Conservation (phyloP, 2,888 invertebrate species). For the Parapristionchus giblindavisi region DNA sequence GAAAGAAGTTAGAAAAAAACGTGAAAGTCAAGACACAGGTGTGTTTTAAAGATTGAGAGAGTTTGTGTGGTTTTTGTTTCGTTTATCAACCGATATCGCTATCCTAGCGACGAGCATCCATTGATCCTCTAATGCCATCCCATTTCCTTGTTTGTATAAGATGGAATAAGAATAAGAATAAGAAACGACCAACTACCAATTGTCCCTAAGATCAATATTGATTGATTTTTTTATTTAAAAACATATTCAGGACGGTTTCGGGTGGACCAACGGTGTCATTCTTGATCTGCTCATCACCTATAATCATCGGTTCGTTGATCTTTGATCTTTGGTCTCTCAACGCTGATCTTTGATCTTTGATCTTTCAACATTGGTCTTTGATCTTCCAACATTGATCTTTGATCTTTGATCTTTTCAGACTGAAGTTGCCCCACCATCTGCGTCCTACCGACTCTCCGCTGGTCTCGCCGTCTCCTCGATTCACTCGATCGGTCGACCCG, state of each 20-base stretch:
- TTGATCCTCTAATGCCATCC: no score
- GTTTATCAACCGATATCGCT: no score
- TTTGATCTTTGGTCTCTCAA: conserved; percentile 22
- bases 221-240: neutral
- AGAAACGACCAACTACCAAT: no score
- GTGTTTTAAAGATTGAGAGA: no score
- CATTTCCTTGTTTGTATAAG: no score
- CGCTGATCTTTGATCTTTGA: neutral
- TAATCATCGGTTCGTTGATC: conserved; percentile 55
- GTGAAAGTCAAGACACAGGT: no score
- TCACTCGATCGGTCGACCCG: neutral
- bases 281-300: conserved; percentile 63
- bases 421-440: conserved; percentile 13
- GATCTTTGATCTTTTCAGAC: conserved; percentile 25
- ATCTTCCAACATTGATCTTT: neutral
- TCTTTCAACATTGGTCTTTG: neutral
- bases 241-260: conserved; percentile 58
- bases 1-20: no score
- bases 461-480: neutral
- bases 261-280: conserved; percentile 67
- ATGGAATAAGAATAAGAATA: no score
- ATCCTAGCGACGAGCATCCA: no score
- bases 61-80: no score
- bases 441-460: neutral
- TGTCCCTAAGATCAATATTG: neutral